Percentiles rank a stretch among this genome's conserved stretches.
Conservation (phyloP, 1,140 invertebrate species). For the Brachionus paranguensis region DNA sequence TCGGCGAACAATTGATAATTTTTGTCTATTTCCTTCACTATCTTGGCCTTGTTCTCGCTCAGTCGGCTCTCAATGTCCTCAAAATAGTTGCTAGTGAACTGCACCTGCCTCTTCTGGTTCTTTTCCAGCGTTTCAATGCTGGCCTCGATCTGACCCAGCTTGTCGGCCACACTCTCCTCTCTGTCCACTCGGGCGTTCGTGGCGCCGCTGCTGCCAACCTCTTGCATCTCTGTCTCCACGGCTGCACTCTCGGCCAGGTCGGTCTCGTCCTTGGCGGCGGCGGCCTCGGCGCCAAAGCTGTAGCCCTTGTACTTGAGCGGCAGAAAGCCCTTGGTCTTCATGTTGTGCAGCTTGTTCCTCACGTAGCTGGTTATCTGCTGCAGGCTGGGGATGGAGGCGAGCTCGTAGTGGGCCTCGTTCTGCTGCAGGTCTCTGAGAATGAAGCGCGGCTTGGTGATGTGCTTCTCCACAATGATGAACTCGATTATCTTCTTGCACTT, state of each 20-base stretch:
- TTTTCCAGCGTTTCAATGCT: background rate
- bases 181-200: background rate
- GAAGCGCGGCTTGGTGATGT: constrained; percentile 1
- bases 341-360: background rate
- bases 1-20: background rate
- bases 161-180: background rate
- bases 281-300: background rate
- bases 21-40: background rate
- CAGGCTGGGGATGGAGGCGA: background rate
- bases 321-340: background rate
- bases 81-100: background rate
- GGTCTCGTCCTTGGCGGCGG: background rate
- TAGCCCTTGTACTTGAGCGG: background rate
- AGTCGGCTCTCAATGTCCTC: background rate
- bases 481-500: constrained; percentile 30
- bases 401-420: background rate
- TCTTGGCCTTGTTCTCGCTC: background rate
- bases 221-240: background rate
- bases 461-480: background rate
- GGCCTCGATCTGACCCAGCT: background rate
- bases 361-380: background rate
- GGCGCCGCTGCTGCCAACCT: background rate
- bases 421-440: background rate
- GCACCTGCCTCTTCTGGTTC: background rate
- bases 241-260: background rate